Base-by-base conservation (phyloP, 1,140 invertebrate species). In the Drosophila bocki region DNA sequence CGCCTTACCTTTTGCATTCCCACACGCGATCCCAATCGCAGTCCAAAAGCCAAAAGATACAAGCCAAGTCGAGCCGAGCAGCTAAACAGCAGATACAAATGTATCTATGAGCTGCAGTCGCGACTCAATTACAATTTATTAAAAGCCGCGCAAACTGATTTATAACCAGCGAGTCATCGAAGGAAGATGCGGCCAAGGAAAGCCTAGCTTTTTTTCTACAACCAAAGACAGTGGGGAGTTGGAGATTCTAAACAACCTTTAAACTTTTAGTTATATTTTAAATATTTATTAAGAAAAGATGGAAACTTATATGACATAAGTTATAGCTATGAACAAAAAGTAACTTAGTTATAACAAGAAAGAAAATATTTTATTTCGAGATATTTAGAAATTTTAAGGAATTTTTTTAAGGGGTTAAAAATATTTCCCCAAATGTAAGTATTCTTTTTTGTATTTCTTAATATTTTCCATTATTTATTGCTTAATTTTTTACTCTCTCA, bases 61-160 rank as follows among this genome's bases (percentile, higher is more conserved):
- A 72, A 39, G 59, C 58, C 50, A 12, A 74, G 41, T 26, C 61
- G 47, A 70, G 59, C 58, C 60, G 44, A 75, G 53, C 78, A 59
- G 33, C 61, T 78, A 58, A 70, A 60, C 51, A 59, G 53, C 60
- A 80, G 83, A 86, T 91, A 71, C 84, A 88, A 84, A 84, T 78
- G 82, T 88, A 85, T 88, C 86, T 91, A 88, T 88, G 85, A 83
- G 74, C 67, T 87, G 77, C 70, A 83, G 71, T 69, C 82, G 82
- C 79, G 78, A 88, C 85, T 88, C 85, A 88, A 88, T 88, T 88
- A 88, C 85, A 88, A 90, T 88, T 88, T 90, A 87, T 87, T 88
- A 90, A 88, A 88, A 88, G 85, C 70, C 77, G 84, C 84, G 65
- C 85, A 88, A 77, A 90, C 86, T 88, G 85, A 88, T 88, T 88